phyloP scores from a whole-genome alignment of 2,797 vertebrate species.

The Hapalemur alaotrensis region DNA sequence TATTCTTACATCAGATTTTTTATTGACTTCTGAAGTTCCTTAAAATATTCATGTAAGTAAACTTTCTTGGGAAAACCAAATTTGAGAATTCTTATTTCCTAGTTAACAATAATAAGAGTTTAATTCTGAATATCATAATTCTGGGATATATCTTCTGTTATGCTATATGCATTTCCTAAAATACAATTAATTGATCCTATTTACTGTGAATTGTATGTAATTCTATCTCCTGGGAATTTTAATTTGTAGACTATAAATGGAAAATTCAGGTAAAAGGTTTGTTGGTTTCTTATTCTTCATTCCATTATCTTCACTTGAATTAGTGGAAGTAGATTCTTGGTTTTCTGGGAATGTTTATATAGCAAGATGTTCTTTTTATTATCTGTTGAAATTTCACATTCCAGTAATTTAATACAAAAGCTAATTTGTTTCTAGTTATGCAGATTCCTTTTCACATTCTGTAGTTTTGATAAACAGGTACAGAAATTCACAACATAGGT shows the following conservation, averaged over 20 bases:
- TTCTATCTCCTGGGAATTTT: not conserved
- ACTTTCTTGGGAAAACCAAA: not conserved
- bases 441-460: slow-evolving; percentile 33
- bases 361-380: slow-evolving; percentile 39
- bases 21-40: not conserved
- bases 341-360: slow-evolving; percentile 41
- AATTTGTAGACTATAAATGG: not conserved
- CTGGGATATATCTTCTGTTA: not conserved
- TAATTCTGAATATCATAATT: not conserved
- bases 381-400: slow-evolving; percentile 4
- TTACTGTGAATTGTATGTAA: not conserved
- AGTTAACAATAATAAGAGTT: not conserved
- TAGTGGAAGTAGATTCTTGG: not conserved
- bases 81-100: not conserved
- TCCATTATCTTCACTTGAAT: not conserved
- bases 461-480: slow-evolving; percentile 47
- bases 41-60: not conserved
- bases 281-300: not conserved
- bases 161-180: not conserved
- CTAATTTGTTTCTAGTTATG: slow-evolving; percentile 47
- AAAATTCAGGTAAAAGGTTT: not conserved
- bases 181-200: not conserved
- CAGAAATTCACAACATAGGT: slow-evolving; percentile 25
- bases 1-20: not conserved
- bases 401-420: slow-evolving; percentile 55